These are phyloP conservation scores for Tympanoctomys barrerae DNA, from an alignment of 2,797 vertebrate species.

Conservation along the genomic window DNA sequence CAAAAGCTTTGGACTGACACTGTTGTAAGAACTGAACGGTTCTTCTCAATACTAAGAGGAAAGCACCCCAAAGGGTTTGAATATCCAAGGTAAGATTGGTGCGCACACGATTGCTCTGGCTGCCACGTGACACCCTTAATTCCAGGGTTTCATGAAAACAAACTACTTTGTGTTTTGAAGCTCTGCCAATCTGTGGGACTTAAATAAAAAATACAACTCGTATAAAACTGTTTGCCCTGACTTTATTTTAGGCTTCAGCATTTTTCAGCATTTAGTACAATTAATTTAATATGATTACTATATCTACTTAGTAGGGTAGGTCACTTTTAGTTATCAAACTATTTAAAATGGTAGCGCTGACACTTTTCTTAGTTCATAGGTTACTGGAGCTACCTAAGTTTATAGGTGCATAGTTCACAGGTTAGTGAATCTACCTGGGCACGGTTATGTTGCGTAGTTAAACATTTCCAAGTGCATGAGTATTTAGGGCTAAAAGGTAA, in stretches of 20 bases:
- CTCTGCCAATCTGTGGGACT: background rate
- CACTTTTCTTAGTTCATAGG: background rate
- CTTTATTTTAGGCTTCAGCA: background rate
- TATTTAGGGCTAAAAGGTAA: background rate
- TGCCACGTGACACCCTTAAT: conserved; percentile 64
- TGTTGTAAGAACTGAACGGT: conserved; percentile 79
- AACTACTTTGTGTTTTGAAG: background rate
- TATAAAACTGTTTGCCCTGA: background rate
- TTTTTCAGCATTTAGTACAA: background rate
- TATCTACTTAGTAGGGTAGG: background rate
- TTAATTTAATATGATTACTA: background rate
- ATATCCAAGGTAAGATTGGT: conserved; percentile 62
- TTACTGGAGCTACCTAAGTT: background rate
- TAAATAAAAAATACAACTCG: background rate
- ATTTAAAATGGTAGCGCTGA: background rate
- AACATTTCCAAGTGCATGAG: background rate
- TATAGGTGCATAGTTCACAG: background rate
- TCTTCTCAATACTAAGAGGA: conserved; percentile 75
- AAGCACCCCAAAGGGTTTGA: conserved; percentile 72
- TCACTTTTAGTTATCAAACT: background rate
- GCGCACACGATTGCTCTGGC: conserved; percentile 15
- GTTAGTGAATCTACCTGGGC: background rate
- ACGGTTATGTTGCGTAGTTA: background rate
- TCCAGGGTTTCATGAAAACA: conserved; percentile 51
- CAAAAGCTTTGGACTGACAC: conserved; percentile 74